These are phyloP conservation scores for Papilio polyxenes DNA, from an alignment of 1,140 invertebrate genomes.

Conservation along the genomic window DNA sequence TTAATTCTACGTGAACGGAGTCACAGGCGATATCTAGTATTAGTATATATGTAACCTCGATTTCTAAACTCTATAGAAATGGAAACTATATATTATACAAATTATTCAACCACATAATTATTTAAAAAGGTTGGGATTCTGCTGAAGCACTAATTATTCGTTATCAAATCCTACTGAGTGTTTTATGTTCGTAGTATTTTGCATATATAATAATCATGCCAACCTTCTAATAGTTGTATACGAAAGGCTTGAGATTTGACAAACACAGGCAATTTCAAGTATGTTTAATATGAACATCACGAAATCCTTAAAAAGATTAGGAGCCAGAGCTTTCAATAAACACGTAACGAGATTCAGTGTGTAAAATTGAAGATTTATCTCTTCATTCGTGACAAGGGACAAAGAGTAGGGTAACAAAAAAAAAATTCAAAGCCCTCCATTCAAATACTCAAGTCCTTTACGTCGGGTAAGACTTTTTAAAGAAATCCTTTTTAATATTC, in stretches of 20 bases:
- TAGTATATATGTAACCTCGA: too few species aligned
- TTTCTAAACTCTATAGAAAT: too few species aligned
- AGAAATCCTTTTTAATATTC: slow-evolving; percentile 41
- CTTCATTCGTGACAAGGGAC: slow-evolving; percentile 43
- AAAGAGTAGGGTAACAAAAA: slow-evolving; percentile 40
- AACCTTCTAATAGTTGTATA: too few species aligned
- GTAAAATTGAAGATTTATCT: slow-evolving; percentile 59
- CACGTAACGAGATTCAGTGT: slow-evolving; percentile 52
- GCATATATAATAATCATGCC: neutral
- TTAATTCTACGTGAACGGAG: too few species aligned
- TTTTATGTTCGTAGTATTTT: too few species aligned
- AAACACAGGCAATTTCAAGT: neutral
- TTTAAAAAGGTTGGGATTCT: too few species aligned
- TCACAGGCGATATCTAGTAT: too few species aligned
- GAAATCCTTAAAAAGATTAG: slow-evolving; percentile 43
- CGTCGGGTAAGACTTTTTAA: slow-evolving; percentile 38
- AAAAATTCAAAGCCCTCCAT: slow-evolving; percentile 44
- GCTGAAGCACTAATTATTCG: too few species aligned
- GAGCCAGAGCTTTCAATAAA: slow-evolving; percentile 52
- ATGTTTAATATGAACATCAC: slow-evolving; percentile 39
- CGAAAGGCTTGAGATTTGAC: neutral
- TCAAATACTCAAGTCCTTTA: slow-evolving; percentile 42
- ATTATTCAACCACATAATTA: too few species aligned
- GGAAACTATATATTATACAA: too few species aligned
- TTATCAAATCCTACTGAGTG: too few species aligned